A percentile compares a stretch with the other conserved stretches of the same genome.
Conservation (phyloP, 2,797 vertebrate species). For the Siniperca undulata region DNA sequence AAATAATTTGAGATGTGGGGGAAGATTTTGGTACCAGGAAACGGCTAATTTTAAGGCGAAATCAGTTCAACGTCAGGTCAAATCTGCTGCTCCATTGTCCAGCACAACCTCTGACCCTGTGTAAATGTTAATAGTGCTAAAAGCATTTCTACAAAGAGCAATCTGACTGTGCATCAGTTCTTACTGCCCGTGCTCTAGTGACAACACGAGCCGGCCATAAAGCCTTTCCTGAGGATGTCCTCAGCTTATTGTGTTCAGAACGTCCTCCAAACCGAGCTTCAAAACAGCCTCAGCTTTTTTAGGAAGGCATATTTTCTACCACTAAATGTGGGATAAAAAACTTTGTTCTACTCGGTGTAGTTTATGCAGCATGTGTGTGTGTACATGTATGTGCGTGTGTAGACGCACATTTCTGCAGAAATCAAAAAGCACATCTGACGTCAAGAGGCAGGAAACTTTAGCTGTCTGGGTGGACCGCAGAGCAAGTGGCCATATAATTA, state of each 20-base stretch:
- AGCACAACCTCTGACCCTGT: constrained; percentile 26
- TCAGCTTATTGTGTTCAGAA: constrained; percentile 52
- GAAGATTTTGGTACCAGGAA: neutral
- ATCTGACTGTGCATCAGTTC: constrained; percentile 13
- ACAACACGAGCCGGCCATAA: constrained; percentile 45
- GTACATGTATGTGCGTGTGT: neutral
- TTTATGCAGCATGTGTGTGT: constrained; percentile 33
- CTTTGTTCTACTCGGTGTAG: constrained; percentile 34
- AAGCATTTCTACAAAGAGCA: constrained; percentile 30
- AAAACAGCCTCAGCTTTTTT: constrained; percentile 60
- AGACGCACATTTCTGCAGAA: constrained; percentile 58
- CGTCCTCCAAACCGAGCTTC: constrained; percentile 42
- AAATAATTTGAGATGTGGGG: neutral
- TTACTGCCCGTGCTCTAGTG: constrained; percentile 12
- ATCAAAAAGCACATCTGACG: constrained; percentile 80
- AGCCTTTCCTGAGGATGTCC: constrained; percentile 69
- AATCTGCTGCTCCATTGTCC: constrained; percentile 21
- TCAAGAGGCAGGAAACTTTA: constrained; percentile 85
- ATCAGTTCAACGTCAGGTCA: constrained; percentile 15
- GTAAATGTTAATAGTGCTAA: constrained; percentile 15
- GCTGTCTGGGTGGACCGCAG: constrained; percentile 82
- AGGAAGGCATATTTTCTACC: constrained; percentile 57
- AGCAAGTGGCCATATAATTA: constrained; percentile 85
- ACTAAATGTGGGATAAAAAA: constrained; percentile 49
- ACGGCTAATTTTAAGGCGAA: neutral